Base-by-base conservation (phyloP, 1,140 invertebrate genomes). In the Lepidurus couesii region DNA sequence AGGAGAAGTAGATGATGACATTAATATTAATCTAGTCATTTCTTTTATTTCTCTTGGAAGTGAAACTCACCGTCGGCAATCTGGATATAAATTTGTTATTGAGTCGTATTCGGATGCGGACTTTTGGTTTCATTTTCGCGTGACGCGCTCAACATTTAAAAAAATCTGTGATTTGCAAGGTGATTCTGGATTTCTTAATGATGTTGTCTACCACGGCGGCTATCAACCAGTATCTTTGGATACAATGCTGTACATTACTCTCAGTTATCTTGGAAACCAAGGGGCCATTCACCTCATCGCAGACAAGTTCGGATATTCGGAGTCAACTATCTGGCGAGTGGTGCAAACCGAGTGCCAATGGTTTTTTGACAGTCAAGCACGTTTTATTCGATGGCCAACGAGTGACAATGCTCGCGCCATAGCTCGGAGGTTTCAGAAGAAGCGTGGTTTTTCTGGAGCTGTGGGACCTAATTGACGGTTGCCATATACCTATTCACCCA, bases 381-480 rank as follows among this genome's bases (percentile, higher is more conserved):
- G 42, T 11, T 78, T 78, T 21, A 78, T 73, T 65, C 53, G 73
- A 43, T 78, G 11, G 77, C 16, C 77, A 24, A 73, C 13, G 16
- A 65, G 42, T 42, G 73, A 42, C 73, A 65, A 78, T 34, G 34
- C 73, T 7, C 45, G 44, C n/a, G 42, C 47, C 16, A 74, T 73
- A 42, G 44, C 53, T 11, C 21, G 24, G 26, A 74, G 42, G 1
- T 78, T 78, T 47, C 24, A 74, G 21, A 53, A 13, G 26, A 73
- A 74, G 43, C 42, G 24, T 78, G 77, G 77, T 16, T 73, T 77
- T 78, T 24, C 77, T 73, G 53, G 45, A 34, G 42, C 65, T 34
- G 77, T 78, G 13, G 53, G 53, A 13, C 53, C 77, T 47, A 74
- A 74, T 78, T 34, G 77, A 78, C n/a, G 45, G 77, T 78, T 78